phyloP scores from a whole-genome alignment of 2,888 invertebrate genomes.

The Dicycla oo region DNA sequence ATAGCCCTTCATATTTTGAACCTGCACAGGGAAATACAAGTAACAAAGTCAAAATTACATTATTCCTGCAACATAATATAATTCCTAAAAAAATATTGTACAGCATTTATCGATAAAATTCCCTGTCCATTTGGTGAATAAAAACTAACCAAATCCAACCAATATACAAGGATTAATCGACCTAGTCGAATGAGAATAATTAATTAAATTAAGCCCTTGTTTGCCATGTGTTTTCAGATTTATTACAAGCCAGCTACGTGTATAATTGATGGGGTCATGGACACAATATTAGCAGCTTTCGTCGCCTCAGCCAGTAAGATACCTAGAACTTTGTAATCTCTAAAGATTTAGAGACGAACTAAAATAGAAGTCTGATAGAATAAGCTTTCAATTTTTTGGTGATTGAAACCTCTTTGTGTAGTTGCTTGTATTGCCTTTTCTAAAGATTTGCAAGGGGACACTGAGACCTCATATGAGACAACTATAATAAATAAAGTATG shows the following conservation, averaged over 20 bases:
- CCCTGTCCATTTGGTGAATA: background rate
- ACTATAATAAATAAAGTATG: background rate
- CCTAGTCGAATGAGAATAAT: conserved; percentile 63
- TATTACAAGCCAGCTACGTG: conserved; percentile 89
- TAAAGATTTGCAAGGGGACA: background rate
- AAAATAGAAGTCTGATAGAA: background rate
- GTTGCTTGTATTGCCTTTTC: background rate
- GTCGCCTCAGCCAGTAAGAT: conserved; percentile 85
- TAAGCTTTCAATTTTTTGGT: conserved; percentile 2
- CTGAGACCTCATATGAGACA: background rate
- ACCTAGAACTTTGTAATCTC: conserved; percentile 10
- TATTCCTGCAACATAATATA: no score
- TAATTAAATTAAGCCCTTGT: conserved; percentile 53
- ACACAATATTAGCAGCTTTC: conserved; percentile 87
- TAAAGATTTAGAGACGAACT: background rate
- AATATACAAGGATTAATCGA: conserved; percentile 41
- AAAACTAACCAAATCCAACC: conserved; percentile 25
- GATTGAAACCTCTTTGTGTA: conserved; percentile 2
- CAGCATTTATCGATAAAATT: conserved; percentile 6
- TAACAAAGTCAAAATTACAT: background rate
- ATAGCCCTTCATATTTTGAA: background rate
- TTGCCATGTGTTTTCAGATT: conserved; percentile 74
- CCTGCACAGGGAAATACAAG: no score
- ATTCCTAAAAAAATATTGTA: background rate
- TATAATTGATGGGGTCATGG: conserved; percentile 88